A percentile compares a stretch with the other conserved stretches of the same genome.
phyloP scores from a whole-genome alignment of 2,888 invertebrate species.

The Azorinus chamasolen region DNA sequence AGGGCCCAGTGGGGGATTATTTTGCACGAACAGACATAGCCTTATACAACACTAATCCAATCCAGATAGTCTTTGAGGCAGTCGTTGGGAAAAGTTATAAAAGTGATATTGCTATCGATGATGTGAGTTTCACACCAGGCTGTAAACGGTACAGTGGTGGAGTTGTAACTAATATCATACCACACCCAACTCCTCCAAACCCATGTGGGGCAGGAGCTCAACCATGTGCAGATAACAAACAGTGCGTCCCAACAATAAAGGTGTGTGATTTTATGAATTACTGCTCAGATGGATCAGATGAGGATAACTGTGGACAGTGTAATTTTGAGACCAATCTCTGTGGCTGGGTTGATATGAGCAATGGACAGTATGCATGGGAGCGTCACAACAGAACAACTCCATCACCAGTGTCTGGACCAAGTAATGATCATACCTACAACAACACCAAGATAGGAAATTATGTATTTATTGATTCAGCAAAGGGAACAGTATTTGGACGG shows the following conservation, averaged over 20 bases:
- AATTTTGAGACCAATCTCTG: slow-evolving; percentile 77
- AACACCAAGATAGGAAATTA: slow-evolving; percentile 74
- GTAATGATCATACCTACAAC: slow-evolving; percentile 78
- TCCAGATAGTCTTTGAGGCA: slow-evolving; percentile 82
- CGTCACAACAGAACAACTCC: slow-evolving; percentile 74
- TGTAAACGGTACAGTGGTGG: slow-evolving; percentile 71
- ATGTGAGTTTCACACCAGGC: slow-evolving; percentile 78
- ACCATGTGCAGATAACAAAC: slow-evolving; percentile 70
- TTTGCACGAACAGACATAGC: slow-evolving; percentile 74
- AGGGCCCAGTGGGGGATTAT: slow-evolving; percentile 72
- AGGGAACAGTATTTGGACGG: slow-evolving; percentile 69
- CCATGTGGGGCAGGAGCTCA: slow-evolving; percentile 75
- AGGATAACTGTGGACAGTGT: slow-evolving; percentile 78
- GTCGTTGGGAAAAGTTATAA: slow-evolving; percentile 71
- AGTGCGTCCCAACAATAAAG: slow-evolving; percentile 72
- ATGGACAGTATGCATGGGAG: slow-evolving; percentile 75
- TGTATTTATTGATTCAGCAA: slow-evolving; percentile 78
- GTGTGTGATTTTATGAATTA: slow-evolving; percentile 79
- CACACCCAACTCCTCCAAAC: slow-evolving; percentile 62
- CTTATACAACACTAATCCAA: slow-evolving; percentile 66
- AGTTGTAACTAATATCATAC: slow-evolving; percentile 63
- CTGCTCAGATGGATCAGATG: slow-evolving; percentile 80
- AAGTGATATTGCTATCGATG: slow-evolving; percentile 84
- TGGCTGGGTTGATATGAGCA: slow-evolving; percentile 79
- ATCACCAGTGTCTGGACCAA: slow-evolving; percentile 74